Evolutionary conservation across 2,113 vertebrate genomes (phyloP).

Genomic region (Ochotona princeps): DNA sequence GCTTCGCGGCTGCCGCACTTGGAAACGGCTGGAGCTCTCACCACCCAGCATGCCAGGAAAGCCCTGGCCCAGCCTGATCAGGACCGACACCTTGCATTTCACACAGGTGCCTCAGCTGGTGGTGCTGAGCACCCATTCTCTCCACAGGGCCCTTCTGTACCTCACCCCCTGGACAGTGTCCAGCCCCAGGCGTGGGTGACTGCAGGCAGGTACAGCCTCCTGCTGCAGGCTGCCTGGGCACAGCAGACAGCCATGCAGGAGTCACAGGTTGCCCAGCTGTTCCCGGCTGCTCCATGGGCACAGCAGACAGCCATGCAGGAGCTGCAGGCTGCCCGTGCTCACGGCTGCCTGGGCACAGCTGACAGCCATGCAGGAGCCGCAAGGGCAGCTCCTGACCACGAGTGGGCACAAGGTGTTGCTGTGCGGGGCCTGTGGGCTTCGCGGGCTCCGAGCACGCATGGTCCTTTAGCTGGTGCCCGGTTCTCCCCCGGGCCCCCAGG

Average conservation of each 20-base stretch:
- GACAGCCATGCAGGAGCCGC: background rate
- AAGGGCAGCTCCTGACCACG: background rate
- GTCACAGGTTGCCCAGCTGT: too few species aligned
- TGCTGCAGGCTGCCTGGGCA: background rate
- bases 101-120: background rate
- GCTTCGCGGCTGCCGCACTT: background rate
- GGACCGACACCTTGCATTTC: background rate
- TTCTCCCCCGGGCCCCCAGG: too few species aligned
- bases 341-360: background rate
- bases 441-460: background rate
- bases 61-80: background rate
- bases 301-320: background rate
- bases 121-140: background rate
- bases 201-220: background rate
- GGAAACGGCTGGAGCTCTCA: background rate
- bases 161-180: background rate
- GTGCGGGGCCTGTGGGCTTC: background rate
- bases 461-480: background rate
- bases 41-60: rapidly evolving
- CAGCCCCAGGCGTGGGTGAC: background rate
- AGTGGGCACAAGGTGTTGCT: background rate
- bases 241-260: background rate
- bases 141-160: background rate
- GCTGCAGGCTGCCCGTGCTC: background rate
- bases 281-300: background rate